phyloP scores from a whole-genome alignment of 2,797 vertebrate species.

The Streptopelia turtur region DNA sequence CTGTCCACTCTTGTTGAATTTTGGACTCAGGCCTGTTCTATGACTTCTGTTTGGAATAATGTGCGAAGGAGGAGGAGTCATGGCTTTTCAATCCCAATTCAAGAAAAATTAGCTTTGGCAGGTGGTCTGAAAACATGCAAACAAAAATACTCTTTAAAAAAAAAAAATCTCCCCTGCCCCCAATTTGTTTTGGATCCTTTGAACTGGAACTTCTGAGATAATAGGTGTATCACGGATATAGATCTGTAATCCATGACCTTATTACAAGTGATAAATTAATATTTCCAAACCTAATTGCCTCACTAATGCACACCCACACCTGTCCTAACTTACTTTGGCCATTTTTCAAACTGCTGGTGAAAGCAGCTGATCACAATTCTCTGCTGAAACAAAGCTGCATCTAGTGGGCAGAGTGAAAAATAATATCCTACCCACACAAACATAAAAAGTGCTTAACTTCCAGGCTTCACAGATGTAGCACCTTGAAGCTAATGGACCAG shows the following conservation, averaged over 20 bases:
- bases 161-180: neutral
- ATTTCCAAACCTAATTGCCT: slow-evolving; percentile 75
- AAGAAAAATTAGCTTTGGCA: neutral
- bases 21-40: neutral
- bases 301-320: slow-evolving; percentile 73
- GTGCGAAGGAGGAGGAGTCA: neutral
- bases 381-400: neutral
- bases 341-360: slow-evolving; percentile 64
- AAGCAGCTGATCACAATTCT: slow-evolving; percentile 43
- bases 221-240: slow-evolving; percentile 49
- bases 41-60: neutral
- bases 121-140: neutral
- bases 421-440: neutral
- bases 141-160: neutral
- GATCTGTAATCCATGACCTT: slow-evolving; percentile 66
- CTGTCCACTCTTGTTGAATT: neutral
- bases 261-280: slow-evolving; percentile 72
- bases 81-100: neutral
- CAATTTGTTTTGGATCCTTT: slow-evolving; percentile 2
- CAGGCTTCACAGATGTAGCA: neutral
- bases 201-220: slow-evolving; percentile 56
- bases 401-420: neutral
- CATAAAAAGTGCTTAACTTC: neutral
- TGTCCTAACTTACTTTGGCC: slow-evolving; percentile 56
- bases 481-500: neutral